Evolutionary conservation across 2,888 invertebrate species (phyloP).

Genomic region (Drosophila niveifrons): DNA sequence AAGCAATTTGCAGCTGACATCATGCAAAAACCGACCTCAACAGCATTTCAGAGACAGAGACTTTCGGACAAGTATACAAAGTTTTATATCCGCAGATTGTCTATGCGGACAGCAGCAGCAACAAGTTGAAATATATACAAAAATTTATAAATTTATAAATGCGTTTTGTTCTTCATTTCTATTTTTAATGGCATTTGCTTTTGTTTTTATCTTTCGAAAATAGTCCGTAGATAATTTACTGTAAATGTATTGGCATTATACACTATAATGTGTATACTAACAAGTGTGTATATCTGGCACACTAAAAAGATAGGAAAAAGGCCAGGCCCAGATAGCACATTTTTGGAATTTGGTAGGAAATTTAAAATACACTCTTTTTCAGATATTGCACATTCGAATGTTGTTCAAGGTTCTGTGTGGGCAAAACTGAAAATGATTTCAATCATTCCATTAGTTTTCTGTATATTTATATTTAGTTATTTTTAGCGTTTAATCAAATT

Average conservation of each 20-base stretch:
- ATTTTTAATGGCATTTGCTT: constrained; percentile 23
- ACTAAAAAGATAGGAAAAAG: constrained; percentile 37
- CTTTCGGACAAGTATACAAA: constrained; percentile 1
- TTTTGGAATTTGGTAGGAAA: constrained; percentile 34
- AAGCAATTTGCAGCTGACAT: constrained; percentile 77
- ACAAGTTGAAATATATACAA: constrained; percentile 43
- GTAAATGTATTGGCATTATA: constrained; percentile 41
- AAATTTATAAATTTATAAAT: constrained; percentile 40
- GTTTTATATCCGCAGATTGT: constrained; percentile 14
- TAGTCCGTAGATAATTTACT: constrained; percentile 45
- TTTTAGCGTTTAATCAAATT: too few species aligned
- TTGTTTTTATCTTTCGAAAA: constrained; percentile 46
- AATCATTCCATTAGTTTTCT: background rate
- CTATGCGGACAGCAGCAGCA: constrained; percentile 41
- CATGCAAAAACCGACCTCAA: constrained; percentile 47
- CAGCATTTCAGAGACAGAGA: constrained; percentile 10
- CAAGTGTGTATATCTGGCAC: constrained; percentile 22
- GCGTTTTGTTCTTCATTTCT: constrained; percentile 18
- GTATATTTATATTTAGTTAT: background rate
- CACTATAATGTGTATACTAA: constrained; percentile 5
- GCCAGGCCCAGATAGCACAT: constrained; percentile 36
- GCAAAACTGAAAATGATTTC: background rate
- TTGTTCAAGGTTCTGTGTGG: constrained; percentile 18
- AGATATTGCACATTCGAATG: constrained; percentile 24
- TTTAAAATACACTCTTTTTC: constrained; percentile 27